phyloP scores from a whole-genome alignment of 2,113 vertebrate genomes.

The Vombatus ursinus region DNA sequence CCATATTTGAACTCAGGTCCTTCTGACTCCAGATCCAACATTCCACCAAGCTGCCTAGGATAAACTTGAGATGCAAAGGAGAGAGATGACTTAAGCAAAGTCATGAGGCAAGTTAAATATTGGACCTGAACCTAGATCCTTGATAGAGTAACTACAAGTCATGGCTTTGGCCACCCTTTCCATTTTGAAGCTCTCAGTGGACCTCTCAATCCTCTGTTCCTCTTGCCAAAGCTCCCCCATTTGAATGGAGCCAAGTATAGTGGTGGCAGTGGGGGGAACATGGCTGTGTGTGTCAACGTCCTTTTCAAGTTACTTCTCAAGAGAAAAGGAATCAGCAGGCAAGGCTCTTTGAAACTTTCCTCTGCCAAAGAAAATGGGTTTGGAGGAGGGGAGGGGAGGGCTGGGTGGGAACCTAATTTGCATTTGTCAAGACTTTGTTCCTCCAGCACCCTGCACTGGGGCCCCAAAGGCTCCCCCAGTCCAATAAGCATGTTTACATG shows the following conservation, averaged over 20 bases:
- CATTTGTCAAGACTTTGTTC: slow-evolving; percentile 74
- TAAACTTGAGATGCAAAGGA: not conserved
- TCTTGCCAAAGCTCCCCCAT: not conserved
- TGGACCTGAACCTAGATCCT: not conserved
- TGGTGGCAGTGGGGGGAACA: not conserved
- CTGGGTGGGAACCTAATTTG: slow-evolving; percentile 46
- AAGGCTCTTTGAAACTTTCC: not conserved
- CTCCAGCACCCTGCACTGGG: slow-evolving; percentile 45
- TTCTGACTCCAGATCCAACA: not conserved
- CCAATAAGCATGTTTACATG: slow-evolving; percentile 87
- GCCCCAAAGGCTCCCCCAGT: slow-evolving; percentile 81
- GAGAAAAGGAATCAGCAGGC: not conserved
- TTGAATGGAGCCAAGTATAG: not conserved
- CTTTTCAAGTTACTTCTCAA: not conserved
- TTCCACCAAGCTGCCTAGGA: not conserved
- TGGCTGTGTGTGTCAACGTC: rapidly evolving
- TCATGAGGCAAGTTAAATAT: not conserved
- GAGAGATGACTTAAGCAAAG: not conserved
- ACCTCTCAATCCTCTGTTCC: not conserved
- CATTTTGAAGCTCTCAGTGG: not conserved
- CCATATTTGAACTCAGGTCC: not conserved
- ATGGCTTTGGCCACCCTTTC: not conserved
- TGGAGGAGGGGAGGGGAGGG: not conserved
- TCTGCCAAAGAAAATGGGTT: not conserved
- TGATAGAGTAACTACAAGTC: not conserved